phyloP scores from a whole-genome alignment of 2,113 vertebrate genomes.

The Lycaon pictus region DNA sequence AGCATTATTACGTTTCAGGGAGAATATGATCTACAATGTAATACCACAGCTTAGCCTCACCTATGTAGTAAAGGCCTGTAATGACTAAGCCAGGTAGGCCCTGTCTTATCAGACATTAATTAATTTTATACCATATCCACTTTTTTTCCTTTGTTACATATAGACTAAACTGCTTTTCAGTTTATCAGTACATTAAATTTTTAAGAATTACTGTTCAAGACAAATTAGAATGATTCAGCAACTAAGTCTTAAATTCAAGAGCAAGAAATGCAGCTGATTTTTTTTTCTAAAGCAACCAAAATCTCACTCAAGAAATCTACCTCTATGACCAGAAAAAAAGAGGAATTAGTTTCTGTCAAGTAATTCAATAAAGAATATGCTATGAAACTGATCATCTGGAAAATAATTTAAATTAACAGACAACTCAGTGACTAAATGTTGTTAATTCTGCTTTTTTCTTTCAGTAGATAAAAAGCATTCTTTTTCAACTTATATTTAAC shows the following conservation, averaged over 20 bases:
- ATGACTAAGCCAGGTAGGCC: constrained; percentile 84
- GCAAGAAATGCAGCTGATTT: constrained; percentile 71
- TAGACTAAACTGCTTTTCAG: constrained; percentile 35
- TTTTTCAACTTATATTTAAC: constrained; percentile 62
- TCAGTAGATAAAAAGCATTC: constrained; percentile 59
- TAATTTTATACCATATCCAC: neutral
- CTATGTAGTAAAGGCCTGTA: constrained; percentile 63
- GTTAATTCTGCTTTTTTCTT: constrained; percentile 59
- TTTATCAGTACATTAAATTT: constrained; percentile 3
- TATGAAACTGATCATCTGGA: constrained; percentile 40
- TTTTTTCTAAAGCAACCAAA: constrained; percentile 66
- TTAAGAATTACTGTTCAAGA: constrained; percentile 49
- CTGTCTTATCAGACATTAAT: constrained; percentile 53
- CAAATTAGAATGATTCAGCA: constrained; percentile 83
- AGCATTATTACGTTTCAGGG: neutral
- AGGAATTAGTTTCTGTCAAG: constrained; percentile 49
- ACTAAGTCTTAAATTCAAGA: constrained; percentile 70
- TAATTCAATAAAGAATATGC: constrained; percentile 24
- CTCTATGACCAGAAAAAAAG: constrained; percentile 53
- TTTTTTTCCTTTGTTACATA: neutral
- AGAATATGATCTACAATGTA: constrained; percentile 47
- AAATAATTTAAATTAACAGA: constrained; percentile 61
- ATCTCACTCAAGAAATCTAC: constrained; percentile 66
- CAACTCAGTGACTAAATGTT: constrained; percentile 42
- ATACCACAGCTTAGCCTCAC: constrained; percentile 52